A percentile compares a stretch with the other conserved stretches of the same genome.
Conservation (phyloP, 2,888 invertebrate genomes). For the Nemurella pictetii region DNA sequence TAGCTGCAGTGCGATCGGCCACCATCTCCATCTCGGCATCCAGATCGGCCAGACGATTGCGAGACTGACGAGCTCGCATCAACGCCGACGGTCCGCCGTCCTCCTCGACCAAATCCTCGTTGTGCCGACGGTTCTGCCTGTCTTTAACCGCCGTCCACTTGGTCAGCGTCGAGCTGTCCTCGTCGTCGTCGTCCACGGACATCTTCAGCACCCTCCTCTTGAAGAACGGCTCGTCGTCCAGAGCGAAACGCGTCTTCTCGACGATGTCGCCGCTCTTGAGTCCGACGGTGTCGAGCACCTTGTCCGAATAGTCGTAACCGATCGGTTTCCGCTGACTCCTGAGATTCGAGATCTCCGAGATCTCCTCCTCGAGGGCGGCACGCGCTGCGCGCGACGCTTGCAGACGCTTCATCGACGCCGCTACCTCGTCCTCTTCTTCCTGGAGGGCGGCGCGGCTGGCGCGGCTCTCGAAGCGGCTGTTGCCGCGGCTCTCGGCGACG, state of each 20-base stretch:
- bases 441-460: conserved; percentile 2
- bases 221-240: conserved; percentile 53
- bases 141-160: conserved; percentile 57
- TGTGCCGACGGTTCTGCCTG: conserved; percentile 24
- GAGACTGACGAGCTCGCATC: conserved; percentile 63
- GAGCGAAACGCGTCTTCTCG: conserved; percentile 43
- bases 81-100: conserved; percentile 62
- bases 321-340: conserved; percentile 47
- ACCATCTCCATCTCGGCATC: conserved; percentile 76
- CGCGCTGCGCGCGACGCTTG: conserved; percentile 52
- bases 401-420: conserved; percentile 55
- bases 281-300: conserved; percentile 66
- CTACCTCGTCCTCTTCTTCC: conserved; percentile 52
- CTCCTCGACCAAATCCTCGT: conserved; percentile 46
- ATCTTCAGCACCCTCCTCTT: conserved; percentile 54
- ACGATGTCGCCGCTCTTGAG: conserved; percentile 41
- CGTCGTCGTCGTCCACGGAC: conserved; percentile 45
- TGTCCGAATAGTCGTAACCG: conserved; percentile 60
- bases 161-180: conserved; percentile 54
- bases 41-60: conserved; percentile 70
- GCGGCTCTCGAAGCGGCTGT: conserved; percentile 35
- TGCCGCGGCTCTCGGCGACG: not conserved
- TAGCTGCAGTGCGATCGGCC: conserved; percentile 66
- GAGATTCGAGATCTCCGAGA: conserved; percentile 63
- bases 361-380: conserved; percentile 61